A percentile compares a stretch with the other conserved stretches of the same genome.
Conservation (phyloP, 2,113 vertebrate species). For the Geococcyx californianus region DNA sequence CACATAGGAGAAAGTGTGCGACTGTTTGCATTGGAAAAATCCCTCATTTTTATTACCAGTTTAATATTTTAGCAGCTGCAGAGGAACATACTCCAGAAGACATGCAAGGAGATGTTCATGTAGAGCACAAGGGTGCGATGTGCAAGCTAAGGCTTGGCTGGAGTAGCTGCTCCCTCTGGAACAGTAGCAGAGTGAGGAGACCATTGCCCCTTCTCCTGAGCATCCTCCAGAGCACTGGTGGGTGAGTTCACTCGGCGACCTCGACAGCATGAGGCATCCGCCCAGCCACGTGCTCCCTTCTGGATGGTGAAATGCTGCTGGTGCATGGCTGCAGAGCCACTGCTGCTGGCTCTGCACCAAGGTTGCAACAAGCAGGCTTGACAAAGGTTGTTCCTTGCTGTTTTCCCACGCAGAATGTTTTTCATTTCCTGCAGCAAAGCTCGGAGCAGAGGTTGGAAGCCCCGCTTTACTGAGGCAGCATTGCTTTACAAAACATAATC, state of each 20-base stretch:
- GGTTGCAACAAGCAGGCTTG: background rate
- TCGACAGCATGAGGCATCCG: fast-evolving
- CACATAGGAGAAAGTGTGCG: background rate
- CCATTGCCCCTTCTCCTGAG: fast-evolving
- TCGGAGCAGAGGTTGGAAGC: background rate
- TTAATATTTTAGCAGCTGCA: background rate
- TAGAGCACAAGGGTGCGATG: background rate
- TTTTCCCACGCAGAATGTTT: background rate
- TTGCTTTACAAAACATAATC: background rate
- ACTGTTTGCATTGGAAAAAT: background rate
- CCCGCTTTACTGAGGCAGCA: background rate
- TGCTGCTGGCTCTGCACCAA: too few species aligned
- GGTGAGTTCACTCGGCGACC: background rate
- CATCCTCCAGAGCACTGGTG: background rate
- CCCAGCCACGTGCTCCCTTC: background rate
- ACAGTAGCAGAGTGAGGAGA: background rate
- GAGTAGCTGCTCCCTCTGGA: fast-evolving
- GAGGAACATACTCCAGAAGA: background rate
- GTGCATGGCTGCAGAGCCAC: fast-evolving
- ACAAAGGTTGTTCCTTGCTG: background rate
- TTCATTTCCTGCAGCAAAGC: background rate
- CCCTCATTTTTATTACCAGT: background rate
- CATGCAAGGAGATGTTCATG: background rate
- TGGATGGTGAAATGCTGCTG: background rate
- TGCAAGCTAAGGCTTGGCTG: background rate